Percentiles rank a stretch among this genome's conserved stretches.
These are phyloP conservation scores for Stercorarius parasiticus DNA, from an alignment of 2,113 vertebrate genomes.

Conservation along the genomic window DNA sequence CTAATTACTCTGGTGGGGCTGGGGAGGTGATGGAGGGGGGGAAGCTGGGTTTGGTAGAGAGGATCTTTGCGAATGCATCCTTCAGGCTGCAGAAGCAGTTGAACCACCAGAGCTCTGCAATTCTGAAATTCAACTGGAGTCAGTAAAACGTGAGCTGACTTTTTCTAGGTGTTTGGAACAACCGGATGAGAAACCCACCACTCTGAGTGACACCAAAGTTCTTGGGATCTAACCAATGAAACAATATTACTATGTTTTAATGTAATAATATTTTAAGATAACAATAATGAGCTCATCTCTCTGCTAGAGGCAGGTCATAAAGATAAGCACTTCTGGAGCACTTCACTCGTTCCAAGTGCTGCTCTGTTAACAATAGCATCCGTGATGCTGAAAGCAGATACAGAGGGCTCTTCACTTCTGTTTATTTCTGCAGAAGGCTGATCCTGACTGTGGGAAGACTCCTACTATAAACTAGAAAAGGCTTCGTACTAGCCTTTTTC, in stretches of 20 bases:
- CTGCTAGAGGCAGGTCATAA: neutral
- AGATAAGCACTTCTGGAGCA: conserved; percentile 25
- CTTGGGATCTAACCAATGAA: neutral
- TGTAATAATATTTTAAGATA: neutral
- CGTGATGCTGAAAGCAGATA: neutral
- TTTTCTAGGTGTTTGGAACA: neutral
- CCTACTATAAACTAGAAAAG: neutral
- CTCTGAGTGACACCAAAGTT: neutral
- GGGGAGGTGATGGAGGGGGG: neutral
- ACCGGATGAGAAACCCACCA: neutral
- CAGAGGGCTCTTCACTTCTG: neutral
- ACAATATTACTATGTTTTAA: neutral
- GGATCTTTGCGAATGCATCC: neutral
- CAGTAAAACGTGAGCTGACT: neutral
- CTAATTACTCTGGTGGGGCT: neutral
- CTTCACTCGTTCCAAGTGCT: neutral
- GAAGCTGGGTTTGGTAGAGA: neutral
- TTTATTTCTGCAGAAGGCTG: neutral
- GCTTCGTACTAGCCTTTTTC: neutral
- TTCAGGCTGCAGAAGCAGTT: neutral
- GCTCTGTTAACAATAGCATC: neutral
- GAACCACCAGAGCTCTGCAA: neutral
- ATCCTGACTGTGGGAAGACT: neutral
- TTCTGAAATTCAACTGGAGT: neutral
- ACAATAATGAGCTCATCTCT: neutral